Conservation (phyloP, 2,797 vertebrate species). For the Sus cebifrons region DNA sequence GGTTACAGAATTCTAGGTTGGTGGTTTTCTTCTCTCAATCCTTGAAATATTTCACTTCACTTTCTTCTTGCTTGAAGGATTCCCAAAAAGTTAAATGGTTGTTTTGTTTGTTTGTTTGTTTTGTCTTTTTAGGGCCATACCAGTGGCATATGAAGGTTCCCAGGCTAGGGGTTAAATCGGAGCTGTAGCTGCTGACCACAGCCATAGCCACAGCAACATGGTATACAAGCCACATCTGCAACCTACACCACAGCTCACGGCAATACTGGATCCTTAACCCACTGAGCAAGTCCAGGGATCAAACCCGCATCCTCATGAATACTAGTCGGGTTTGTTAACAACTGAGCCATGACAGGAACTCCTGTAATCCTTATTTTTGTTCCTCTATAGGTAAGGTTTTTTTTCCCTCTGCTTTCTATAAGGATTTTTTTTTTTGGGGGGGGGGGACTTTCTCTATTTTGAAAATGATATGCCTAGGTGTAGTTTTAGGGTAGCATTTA, state of each 20-base stretch:
- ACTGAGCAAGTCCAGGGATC: no score
- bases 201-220: no score
- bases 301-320: no score
- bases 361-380: not conserved
- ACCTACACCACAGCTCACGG: no score
- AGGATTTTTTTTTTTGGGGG: not conserved
- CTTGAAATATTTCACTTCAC: not conserved
- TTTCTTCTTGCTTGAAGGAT: not conserved
- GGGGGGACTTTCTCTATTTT: not conserved
- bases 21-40: not conserved
- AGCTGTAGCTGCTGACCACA: no score
- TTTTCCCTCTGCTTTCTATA: not conserved
- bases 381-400: not conserved
- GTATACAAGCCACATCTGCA: no score
- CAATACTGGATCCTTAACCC: no score
- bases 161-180: no score
- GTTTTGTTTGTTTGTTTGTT: not conserved
- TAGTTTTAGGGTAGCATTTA: not conserved
- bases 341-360: no score
- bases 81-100: not conserved
- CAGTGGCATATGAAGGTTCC: no score
- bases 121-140: no score
- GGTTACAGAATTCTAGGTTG: not conserved
- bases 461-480: not conserved
- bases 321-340: no score